Base-by-base conservation (phyloP, 2,888 invertebrate genomes). In the Heterodera filipjevi region DNA sequence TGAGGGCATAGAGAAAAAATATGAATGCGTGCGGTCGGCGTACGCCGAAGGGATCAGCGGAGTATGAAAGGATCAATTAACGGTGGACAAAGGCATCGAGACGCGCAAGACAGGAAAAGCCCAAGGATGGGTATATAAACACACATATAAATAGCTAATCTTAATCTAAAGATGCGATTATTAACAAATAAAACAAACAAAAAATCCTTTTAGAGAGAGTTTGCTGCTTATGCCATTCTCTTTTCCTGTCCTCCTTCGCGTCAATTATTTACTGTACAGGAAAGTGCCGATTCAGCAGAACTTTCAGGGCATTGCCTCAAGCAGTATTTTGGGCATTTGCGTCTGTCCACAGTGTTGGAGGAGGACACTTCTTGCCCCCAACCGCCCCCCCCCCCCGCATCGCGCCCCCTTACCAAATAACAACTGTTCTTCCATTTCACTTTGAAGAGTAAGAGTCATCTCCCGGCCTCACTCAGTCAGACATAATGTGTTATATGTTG, bases 1-100 rank as follows among this genome's bases (percentile, higher is more conserved):
- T 59, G 27, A 59, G 68, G 33, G 68, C 32, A 68, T 68, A 35
- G 33, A 16, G 68, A 19, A 16, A 0, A 33, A 68, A 19, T 44
- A 12, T 35, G 35, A 32, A 68, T 68, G 68, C 68, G 68, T 33
- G 68, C 66, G 66, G 66, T 66, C 68, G 68, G 32, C 68, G 68
- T 35, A 19, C 68, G 32, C 68, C 33, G 68, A 30, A 68, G 33
- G 68, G 68, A 68, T 32, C 68, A 35, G 32, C 68, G 16, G 68
- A 68, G 32, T 16, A 10, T 19, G 35, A 33, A 33, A 22, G 33
- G 35, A 66, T 32, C 66, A 68, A 68, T 68, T 35, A 32, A 10
- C 16, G 68, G 35, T 5, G 68, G 35, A 68, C 30, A 35, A 35
- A 12, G 8, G 30, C 68, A 32, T 68, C 8, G 33, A 19, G 32